A percentile compares a stretch with the other conserved stretches of the same genome.
Evolutionary conservation across 1,140 invertebrate species (phyloP).

Genomic region (Zaprionus camerounensis): DNA sequence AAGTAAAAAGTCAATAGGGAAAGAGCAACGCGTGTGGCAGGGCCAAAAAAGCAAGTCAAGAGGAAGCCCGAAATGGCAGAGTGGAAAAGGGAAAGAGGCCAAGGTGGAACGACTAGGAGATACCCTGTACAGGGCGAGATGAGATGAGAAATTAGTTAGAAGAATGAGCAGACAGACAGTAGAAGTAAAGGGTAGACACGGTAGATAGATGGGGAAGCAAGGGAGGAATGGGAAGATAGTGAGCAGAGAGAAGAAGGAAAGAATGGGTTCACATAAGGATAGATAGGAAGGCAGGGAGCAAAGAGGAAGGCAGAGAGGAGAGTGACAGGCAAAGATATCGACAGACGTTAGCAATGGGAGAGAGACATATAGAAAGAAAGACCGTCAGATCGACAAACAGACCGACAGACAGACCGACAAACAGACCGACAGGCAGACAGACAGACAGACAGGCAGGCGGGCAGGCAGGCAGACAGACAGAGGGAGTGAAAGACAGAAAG

Average conservation of each 20-base stretch:
- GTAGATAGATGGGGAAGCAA: not conserved
- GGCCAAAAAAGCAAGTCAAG: not conserved
- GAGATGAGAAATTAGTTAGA: not conserved
- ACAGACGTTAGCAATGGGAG: not conserved
- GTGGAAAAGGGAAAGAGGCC: not conserved
- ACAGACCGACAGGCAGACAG: not conserved
- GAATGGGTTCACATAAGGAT: not conserved
- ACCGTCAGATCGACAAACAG: not conserved
- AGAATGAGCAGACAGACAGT: not conserved
- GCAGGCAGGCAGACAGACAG: too few species aligned
- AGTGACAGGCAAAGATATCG: not conserved
- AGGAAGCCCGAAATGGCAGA: not conserved
- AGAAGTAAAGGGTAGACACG: not conserved
- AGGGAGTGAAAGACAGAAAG: too few species aligned
- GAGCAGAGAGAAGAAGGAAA: not conserved
- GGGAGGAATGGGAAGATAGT: not conserved
- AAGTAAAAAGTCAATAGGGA: conserved; percentile 67
- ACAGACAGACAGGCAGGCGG: not conserved
- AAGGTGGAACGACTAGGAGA: conserved; percentile 15
- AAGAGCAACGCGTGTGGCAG: conserved; percentile 54
- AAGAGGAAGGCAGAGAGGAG: not conserved
- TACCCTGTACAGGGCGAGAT: not conserved
- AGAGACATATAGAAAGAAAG: not conserved
- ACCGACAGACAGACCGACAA: not conserved
- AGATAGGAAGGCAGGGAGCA: not conserved